These are phyloP conservation scores for Acanthosepion esculentum DNA, from an alignment of 2,888 invertebrate genomes.

Conservation along the genomic window DNA sequence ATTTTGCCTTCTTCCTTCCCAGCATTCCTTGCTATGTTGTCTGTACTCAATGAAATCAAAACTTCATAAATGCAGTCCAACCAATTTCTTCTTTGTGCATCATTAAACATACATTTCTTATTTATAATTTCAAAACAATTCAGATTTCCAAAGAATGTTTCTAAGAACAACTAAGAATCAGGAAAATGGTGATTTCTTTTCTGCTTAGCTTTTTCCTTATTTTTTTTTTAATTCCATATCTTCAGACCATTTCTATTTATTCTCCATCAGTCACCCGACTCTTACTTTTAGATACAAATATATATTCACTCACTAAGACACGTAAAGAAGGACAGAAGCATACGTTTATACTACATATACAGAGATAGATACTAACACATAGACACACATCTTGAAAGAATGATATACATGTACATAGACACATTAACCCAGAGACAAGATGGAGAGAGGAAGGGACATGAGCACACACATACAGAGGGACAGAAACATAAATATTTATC, in stretches of 20 bases:
- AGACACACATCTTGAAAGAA: too few species aligned
- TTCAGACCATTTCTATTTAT: background rate
- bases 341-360: too few species aligned
- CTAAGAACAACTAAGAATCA: background rate
- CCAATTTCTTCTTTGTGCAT: background rate
- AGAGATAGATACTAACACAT: too few species aligned
- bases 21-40: background rate
- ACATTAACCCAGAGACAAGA: too few species aligned
- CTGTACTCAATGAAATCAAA: background rate
- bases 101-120: background rate
- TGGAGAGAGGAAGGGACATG: too few species aligned
- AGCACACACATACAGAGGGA: too few species aligned
- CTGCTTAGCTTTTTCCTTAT: background rate
- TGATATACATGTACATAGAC: too few species aligned
- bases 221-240: too few species aligned
- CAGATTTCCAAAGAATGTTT: background rate
- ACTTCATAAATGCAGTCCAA: background rate
- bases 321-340: too few species aligned
- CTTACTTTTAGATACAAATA: background rate
- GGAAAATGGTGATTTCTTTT: background rate
- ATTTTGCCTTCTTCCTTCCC: conserved; percentile 33
- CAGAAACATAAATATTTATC: too few species aligned
- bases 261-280: background rate
- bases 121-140: background rate
- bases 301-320: too few species aligned